These are phyloP conservation scores for Plotosus lineatus DNA, from an alignment of 2,113 vertebrate genomes.

Conservation along the genomic window DNA sequence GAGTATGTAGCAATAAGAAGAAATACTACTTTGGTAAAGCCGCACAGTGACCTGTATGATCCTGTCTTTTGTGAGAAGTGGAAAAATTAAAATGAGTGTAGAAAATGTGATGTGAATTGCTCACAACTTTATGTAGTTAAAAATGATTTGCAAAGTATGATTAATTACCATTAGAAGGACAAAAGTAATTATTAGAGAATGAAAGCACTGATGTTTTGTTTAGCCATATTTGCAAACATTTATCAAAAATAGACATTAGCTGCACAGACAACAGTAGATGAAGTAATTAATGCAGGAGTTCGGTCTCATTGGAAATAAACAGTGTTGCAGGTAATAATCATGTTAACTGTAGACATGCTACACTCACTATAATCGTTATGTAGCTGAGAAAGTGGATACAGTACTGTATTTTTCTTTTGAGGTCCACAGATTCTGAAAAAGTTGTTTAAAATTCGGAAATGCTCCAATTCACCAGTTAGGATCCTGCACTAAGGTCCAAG, in stretches of 20 bases:
- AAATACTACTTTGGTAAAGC: background rate
- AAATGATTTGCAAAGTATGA: background rate
- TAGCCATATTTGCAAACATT: background rate
- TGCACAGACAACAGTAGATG: background rate
- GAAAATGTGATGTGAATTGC: background rate
- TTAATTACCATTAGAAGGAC: background rate
- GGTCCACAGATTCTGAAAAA: background rate
- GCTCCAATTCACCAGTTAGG: background rate
- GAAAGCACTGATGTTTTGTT: background rate
- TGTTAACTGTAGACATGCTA: background rate
- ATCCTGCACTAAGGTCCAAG: background rate
- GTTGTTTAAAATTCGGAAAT: too few species aligned
- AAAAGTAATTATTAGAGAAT: background rate
- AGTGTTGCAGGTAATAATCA: background rate
- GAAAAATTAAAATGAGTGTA: background rate
- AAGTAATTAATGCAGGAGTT: background rate
- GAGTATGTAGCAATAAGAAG: background rate
- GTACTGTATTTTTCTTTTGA: background rate
- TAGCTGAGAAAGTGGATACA: background rate
- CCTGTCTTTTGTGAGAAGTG: background rate
- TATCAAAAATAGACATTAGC: background rate
- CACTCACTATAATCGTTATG: background rate
- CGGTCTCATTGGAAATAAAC: background rate
- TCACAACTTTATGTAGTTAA: background rate
- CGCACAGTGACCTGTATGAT: background rate